Base-by-base conservation (phyloP, 2,797 vertebrate genomes). In the Odontamblyopus rebecca region DNA sequence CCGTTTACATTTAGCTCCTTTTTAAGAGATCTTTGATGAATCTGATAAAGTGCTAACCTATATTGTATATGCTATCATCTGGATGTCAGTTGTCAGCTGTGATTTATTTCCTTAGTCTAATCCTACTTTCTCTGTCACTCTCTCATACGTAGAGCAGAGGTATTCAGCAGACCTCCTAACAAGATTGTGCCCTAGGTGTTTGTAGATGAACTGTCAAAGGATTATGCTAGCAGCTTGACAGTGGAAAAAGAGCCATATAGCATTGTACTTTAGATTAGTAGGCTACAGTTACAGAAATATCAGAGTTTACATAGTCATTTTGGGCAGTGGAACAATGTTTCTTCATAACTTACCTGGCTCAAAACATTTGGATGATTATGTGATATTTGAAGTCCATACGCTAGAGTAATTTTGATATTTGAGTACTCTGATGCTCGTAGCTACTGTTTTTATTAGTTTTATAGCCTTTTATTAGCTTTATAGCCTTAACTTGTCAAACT, bases 11-110 rank as follows among this genome's bases (percentile, higher is more conserved):
- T 35, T 61, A 61, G 2, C 12, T 13, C 11, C 29, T 5, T 70
- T 38, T 61, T 7, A 44, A 38, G 15, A 60, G 6, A 13, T 30
- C 5, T 60, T 60, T 60, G 26, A 30, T 15, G 59, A 60, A 30
- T 60, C 30, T 9, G 30, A 32, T 19, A 7, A 61, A 61, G 19
- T 3, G 7, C 2, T 56, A 54, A 54, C 19, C 7, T 54, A 54
- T n/a, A 54, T 18, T 62, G 3, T 62, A 30, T 8, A 67, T 68
- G 48, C 67, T 6, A 6, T 68, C 67, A 78, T 73, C 63, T 81
- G 70, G 63, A 61, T 56, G 63, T 60, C 16, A 68, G 72, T 61
- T 35, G 61, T 44, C 15, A 71, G 60, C 23, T 19, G 27, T 67
- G 15, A 74, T 32, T 73, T n/a, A 68, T 75, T 30, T 59, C 19